Percentiles rank a stretch among this genome's conserved stretches.
Conservation (phyloP, 2,113 vertebrate species). For the Anarrhichthys ocellatus region DNA sequence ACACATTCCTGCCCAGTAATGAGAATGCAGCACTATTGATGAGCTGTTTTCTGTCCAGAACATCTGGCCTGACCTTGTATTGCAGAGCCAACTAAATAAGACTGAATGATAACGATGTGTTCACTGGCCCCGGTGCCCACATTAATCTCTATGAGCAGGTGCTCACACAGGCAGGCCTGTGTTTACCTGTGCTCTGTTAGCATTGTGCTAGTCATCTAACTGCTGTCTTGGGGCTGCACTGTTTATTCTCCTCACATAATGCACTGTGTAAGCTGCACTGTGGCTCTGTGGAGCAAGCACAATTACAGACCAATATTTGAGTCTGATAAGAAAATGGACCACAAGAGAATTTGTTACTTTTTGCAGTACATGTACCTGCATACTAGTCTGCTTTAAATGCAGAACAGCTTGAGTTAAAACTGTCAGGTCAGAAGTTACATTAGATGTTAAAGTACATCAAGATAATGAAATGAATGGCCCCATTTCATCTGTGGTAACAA, state of each 20-base stretch:
- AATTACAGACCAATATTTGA: conserved; percentile 27
- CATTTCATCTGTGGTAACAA: too few species aligned
- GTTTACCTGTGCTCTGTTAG: conserved; percentile 63
- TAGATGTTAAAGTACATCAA: background rate
- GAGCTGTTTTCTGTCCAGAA: conserved; percentile 58
- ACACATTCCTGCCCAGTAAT: conserved; percentile 43
- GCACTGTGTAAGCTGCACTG: conserved; percentile 36
- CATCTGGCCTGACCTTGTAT: conserved; percentile 67
- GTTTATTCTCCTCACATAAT: conserved; percentile 61
- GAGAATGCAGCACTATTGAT: conserved; percentile 39
- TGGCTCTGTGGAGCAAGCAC: conserved; percentile 21
- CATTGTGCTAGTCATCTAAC: conserved; percentile 48
- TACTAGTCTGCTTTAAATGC: background rate
- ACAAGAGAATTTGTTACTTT: background rate
- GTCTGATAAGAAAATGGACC: conserved; percentile 13
- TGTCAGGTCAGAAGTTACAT: background rate
- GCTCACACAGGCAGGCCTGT: conserved; percentile 56
- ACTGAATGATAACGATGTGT: conserved; percentile 70
- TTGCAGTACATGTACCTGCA: background rate
- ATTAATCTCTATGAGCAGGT: conserved; percentile 72
- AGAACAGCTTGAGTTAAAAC: too few species aligned
- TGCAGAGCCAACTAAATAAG: conserved; percentile 51
- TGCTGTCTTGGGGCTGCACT: conserved; percentile 37
- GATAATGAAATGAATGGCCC: too few species aligned
- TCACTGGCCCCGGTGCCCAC: conserved; percentile 44